Evolutionary conservation across 2,888 invertebrate genomes (phyloP).

Genomic region (Trachelus tabidus): DNA sequence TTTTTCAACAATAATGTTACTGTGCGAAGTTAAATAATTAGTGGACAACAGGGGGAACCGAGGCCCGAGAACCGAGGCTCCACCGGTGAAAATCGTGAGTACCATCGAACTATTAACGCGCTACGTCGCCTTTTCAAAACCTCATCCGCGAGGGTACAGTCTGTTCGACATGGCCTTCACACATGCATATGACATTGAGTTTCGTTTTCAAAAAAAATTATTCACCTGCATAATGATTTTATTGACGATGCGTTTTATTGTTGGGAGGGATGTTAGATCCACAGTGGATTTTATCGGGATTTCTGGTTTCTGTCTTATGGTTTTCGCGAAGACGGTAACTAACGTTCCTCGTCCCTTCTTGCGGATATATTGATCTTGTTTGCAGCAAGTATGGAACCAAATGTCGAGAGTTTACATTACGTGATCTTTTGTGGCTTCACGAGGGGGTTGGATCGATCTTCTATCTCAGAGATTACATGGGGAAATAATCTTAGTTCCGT

Average conservation of each 20-base stretch:
- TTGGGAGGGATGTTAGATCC: too few relatives aligned
- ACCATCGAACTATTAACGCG: constrained; percentile 28
- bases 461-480: too few relatives aligned
- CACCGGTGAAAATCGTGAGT: constrained; percentile 50
- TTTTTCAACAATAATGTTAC: constrained; percentile 43
- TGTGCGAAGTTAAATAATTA: constrained; percentile 50
- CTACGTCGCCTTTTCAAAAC: constrained; percentile 35
- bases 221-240: background rate
- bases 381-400: constrained; percentile 7
- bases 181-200: constrained; percentile 34
- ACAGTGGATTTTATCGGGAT: too few relatives aligned
- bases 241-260: background rate
- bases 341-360: constrained; percentile 6
- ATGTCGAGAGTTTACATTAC: background rate
- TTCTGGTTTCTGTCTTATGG: too few relatives aligned
- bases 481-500: too few relatives aligned
- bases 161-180: constrained; percentile 49
- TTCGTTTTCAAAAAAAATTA: constrained; percentile 24
- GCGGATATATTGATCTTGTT: constrained; percentile 40
- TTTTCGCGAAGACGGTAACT: too few relatives aligned
- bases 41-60: constrained; percentile 21
- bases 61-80: constrained; percentile 32
- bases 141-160: constrained; percentile 36
- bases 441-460: too few relatives aligned
- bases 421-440: too few relatives aligned